These are phyloP conservation scores for Halcyon badia DNA, from an alignment of 2,797 vertebrate genomes.

Conservation along the genomic window DNA sequence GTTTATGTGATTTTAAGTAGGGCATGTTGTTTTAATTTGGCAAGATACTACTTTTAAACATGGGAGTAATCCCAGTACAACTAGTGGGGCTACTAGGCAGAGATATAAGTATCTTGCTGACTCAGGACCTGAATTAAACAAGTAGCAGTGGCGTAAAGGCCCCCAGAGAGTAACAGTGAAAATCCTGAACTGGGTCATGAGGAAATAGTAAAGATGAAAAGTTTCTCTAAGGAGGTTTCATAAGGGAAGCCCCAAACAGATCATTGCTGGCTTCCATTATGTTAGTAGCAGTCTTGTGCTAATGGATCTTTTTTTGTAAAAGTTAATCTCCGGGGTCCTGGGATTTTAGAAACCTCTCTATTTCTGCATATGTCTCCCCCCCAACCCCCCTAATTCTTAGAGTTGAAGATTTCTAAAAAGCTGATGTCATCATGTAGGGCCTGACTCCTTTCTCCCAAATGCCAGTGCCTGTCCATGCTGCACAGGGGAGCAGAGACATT, in stretches of 20 bases:
- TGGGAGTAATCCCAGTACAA: constrained; percentile 51
- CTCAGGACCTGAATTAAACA: constrained; percentile 62
- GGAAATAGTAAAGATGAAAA: constrained; percentile 75
- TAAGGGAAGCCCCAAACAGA: constrained; percentile 31
- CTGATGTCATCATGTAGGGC: neutral
- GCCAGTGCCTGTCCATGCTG: neutral
- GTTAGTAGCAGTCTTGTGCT: constrained; percentile 1
- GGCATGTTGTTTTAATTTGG: constrained; percentile 58
- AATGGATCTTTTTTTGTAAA: constrained; percentile 22
- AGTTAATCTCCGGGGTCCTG: constrained; percentile 37
- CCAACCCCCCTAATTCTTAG: neutral
- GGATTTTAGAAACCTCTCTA: constrained; percentile 47
- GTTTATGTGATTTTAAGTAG: constrained; percentile 51
- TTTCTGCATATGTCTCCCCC: neutral
- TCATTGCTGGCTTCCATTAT: constrained; percentile 58
- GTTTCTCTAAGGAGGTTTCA: constrained; percentile 65
- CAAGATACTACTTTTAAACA: constrained; percentile 56
- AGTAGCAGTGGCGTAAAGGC: constrained; percentile 40
- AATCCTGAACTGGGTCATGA: constrained; percentile 71
- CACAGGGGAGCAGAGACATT: neutral
- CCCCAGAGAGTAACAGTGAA: constrained; percentile 59
- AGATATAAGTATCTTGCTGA: constrained; percentile 56
- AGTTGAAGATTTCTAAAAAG: neutral
- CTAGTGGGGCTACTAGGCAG: constrained; percentile 48
- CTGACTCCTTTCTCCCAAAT: neutral